Conservation (phyloP, 2,888 invertebrate genomes). For the Napeogenes sylphis region DNA sequence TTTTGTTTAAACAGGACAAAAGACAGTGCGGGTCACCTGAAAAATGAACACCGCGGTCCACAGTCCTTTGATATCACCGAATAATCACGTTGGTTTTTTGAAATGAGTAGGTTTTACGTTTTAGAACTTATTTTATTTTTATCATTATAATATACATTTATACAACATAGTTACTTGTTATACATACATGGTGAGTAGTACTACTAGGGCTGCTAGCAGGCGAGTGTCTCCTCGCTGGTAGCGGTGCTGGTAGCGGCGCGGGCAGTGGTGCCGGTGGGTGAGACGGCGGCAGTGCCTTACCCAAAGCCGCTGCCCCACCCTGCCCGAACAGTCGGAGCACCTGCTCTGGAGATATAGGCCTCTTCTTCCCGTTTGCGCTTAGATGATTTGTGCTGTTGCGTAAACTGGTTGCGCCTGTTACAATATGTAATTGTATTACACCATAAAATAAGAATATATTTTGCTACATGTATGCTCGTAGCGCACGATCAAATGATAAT, state of each 20-base stretch:
- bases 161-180: neutral
- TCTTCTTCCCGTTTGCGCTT: conserved; percentile 82
- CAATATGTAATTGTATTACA: conserved; percentile 3
- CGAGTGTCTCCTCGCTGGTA: conserved; percentile 76
- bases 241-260: conserved; percentile 70
- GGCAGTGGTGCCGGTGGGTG: conserved; percentile 64
- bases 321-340: conserved; percentile 82
- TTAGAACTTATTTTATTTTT: no score
- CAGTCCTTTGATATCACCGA: no score
- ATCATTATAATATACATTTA: neutral
- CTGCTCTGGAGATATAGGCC: conserved; percentile 92
- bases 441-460: conserved; percentile 3
- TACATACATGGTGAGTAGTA: conserved; percentile 84
- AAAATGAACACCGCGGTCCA: no score
- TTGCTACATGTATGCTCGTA: neutral
- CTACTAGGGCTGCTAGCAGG: conserved; percentile 88
- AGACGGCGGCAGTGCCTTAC: conserved; percentile 69
- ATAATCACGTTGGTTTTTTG: no score
- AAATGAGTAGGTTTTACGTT: no score
- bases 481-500: neutral
- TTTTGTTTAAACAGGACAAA: no score
- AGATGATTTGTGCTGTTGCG: conserved; percentile 73
- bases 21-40: no score
- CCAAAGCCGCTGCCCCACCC: conserved; percentile 69
- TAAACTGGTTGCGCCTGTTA: conserved; percentile 60